Base-by-base conservation (phyloP, 1,140 invertebrate genomes). In the Druon quercuslanigerum region DNA sequence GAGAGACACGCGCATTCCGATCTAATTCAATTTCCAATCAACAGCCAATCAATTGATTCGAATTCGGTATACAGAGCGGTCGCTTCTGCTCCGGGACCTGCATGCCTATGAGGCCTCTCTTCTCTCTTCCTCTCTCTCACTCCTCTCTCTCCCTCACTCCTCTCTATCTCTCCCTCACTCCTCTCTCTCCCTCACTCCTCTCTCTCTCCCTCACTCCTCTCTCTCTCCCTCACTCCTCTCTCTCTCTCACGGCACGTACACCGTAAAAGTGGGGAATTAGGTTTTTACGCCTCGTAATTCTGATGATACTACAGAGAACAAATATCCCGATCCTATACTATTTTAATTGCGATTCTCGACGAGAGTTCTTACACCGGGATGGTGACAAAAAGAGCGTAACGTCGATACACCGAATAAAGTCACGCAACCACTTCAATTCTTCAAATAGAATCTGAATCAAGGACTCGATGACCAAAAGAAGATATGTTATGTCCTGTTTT, bases 1-100 rank as follows among this genome's bases (percentile, higher is more conserved):
- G 83, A 80, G 84, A 87, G 86, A 87, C 87, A 91, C 88, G 89
- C 90, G 88, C 91, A 92, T 92, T 92, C 89, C 89, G 86, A 88
- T 92, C 89, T 92, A 92, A 92, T 92, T 92, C 91, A 91, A 92
- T 92, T 92, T 92, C 90, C 92, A 92, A 92, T 92, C 92, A 92
- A 92, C 92, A 92, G 91, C 91, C 91, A 92, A 92, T 92, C 92
- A 92, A 92, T 92, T 92, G 92, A 92, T 92, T 91, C 89, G 92
- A 91, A 92, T 92, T 92, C 87, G 86, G 90, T 92, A 90, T 91
- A 90, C 89, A 89, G 87, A 90, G 80, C 84, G 86, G 85, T 79
- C 85, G 84, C 80, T 80, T 80, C 80, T 82, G 83, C 75, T 85
- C 84, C 85, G 79, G 81, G 82, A 82, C 86, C 78, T 89, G 89